Percentiles rank a stretch among this genome's conserved stretches.
Evolutionary conservation across 2,113 vertebrate species (phyloP).

Genomic region (Chloropsis hardwickii): DNA sequence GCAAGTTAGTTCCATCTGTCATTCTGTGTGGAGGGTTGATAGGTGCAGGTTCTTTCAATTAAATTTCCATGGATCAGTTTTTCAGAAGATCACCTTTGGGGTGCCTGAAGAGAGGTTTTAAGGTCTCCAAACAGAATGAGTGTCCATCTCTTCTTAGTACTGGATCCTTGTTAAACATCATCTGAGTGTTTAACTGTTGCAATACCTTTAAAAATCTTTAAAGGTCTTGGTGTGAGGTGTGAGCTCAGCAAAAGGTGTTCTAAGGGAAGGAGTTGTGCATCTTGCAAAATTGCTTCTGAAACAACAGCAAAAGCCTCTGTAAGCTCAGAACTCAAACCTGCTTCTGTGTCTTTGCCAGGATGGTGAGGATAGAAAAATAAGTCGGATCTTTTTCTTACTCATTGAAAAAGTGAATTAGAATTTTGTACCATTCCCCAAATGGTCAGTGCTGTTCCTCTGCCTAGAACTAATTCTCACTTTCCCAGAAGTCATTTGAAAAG

Average conservation of each 20-base stretch:
- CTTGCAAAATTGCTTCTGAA: neutral
- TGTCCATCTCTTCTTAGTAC: fast-evolving
- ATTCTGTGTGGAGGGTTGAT: neutral
- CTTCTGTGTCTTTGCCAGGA: neutral
- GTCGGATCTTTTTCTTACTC: neutral
- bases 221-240: neutral
- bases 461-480: neutral
- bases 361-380: neutral
- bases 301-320: fast-evolving
- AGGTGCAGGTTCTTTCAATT: neutral
- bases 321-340: neutral
- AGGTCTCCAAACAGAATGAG: neutral
- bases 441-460: neutral
- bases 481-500: neutral
- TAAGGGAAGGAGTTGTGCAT: neutral
- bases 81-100: neutral
- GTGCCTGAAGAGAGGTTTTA: neutral
- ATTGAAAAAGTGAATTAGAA: neutral
- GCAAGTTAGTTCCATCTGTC: neutral
- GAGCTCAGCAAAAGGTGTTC: neutral
- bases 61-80: neutral
- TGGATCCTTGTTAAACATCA: neutral
- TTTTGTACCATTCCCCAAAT: neutral
- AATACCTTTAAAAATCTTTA: neutral
- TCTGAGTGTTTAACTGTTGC: neutral